Base-by-base conservation (phyloP, 2,888 invertebrate species). In the Agelastica alni region DNA sequence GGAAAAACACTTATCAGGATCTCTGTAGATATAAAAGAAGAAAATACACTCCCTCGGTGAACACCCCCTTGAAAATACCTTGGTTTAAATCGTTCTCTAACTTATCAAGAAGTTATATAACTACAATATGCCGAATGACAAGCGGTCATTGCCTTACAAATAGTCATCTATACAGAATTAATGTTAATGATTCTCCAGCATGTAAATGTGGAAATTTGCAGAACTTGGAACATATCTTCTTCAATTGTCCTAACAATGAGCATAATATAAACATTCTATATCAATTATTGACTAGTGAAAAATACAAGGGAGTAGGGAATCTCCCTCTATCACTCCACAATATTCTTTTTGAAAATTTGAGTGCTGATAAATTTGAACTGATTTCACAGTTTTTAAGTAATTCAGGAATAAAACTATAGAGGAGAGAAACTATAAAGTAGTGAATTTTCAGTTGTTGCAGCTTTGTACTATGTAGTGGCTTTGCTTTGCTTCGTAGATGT, bases 61-160 rank as follows among this genome's bases (percentile, higher is more conserved):
- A n/a, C n/a, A n/a, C n/a, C n/a, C n/a, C n/a, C n/a, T 36, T 13
- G 16, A 36, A 14, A 36, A n/a, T 2, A 42, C 42, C 28, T n/a
- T 42, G 42, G n/a, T n/a, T n/a, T 16, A 42, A 42, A 26, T 4
- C 10, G 2, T 28, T 26, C 13, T 28, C 42, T 14, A 16, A 6
- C 14, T 13, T 42, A 13, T 10, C 18, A 12, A 42, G 26, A 13
- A 42, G 42, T 4, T 4, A 42, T 14, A 36, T 36, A 36, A 14
- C 36, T 14, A 14, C n/a, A 3, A 10, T 34, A 34, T 34, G 34
- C 16, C 36, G 36, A 3, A 36, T 14, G 2, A 14, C 16, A 14
- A 14, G 36, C n/a, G 36, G 36, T 14, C 36, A 36, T 9, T 36
- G 36, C 36, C 36, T 36, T 3, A 36, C 36, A 14, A 36, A 36